Evolutionary conservation across 2,797 vertebrate genomes (phyloP).

Genomic region (Hafferia zeledoni): DNA sequence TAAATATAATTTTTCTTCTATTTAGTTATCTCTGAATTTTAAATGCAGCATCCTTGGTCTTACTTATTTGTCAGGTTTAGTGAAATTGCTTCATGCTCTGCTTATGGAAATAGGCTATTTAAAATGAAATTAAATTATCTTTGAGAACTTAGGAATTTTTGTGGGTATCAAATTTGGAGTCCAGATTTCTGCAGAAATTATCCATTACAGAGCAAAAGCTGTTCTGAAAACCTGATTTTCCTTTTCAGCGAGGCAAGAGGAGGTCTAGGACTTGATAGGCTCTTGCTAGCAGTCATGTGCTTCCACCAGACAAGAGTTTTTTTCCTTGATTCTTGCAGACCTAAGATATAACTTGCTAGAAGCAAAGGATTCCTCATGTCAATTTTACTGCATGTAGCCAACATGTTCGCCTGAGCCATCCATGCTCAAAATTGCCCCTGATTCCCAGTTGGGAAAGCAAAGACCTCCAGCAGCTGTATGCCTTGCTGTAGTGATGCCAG

Average conservation of each 20-base stretch:
- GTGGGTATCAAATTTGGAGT: slow-evolving; percentile 18
- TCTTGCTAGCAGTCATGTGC: neutral
- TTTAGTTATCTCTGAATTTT: slow-evolving; percentile 64
- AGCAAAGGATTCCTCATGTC: neutral
- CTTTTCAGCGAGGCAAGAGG: neutral
- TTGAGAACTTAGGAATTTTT: slow-evolving; percentile 29
- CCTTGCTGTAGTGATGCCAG: slow-evolving; percentile 31
- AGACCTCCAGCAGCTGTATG: neutral
- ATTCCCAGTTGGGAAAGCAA: neutral
- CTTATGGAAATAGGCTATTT: slow-evolving; percentile 58
- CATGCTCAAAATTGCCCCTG: neutral
- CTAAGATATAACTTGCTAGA: slow-evolving; percentile 3
- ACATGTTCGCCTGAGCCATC: neutral
- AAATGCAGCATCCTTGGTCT: slow-evolving; percentile 57
- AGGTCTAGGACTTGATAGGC: neutral
- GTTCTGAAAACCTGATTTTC: neutral
- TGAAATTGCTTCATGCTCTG: slow-evolving; percentile 62
- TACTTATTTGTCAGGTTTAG: slow-evolving; percentile 59
- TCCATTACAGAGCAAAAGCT: neutral
- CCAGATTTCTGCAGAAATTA: slow-evolving; percentile 8
- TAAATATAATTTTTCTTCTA: slow-evolving; percentile 23
- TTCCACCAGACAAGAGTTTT: neutral
- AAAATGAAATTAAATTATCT: slow-evolving; percentile 59
- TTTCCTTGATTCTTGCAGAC: neutral
- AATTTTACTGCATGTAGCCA: neutral